Evolutionary conservation across 1,140 invertebrate genomes (phyloP).

Genomic region (Formica exsecta): DNA sequence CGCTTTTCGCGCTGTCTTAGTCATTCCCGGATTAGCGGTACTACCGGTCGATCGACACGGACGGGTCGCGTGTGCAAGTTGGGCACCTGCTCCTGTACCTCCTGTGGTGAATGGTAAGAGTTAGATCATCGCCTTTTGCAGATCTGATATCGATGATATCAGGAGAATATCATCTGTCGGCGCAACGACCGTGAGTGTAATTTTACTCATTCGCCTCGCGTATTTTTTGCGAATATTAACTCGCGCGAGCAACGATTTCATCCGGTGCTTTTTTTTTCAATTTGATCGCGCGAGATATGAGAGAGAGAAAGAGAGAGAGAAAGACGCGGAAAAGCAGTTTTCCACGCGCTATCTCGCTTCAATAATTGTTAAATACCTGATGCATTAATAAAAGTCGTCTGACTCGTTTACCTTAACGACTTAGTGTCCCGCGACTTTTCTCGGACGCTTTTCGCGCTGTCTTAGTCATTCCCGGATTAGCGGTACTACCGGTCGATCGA

Average conservation of each 20-base stretch:
- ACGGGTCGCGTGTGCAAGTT: constrained; percentile 69
- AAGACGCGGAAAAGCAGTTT: constrained; percentile 33
- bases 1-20: constrained; percentile 65
- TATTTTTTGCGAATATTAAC: constrained; percentile 24
- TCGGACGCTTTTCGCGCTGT: constrained; percentile 63
- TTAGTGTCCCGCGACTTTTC: constrained; percentile 61
- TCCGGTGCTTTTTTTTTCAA: constrained; percentile 32
- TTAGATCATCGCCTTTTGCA: constrained; percentile 12
- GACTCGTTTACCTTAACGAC: constrained; percentile 43
- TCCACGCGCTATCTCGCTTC: constrained; percentile 47
- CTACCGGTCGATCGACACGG: constrained; percentile 73
- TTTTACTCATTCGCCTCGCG: constrained; percentile 16
- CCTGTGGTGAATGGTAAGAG: too few relatives aligned
- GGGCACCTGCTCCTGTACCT: constrained; percentile 74
- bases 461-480: constrained; percentile 73
- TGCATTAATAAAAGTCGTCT: constrained; percentile 15
- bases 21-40: constrained; percentile 77
- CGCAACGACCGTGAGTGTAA: constrained; percentile 3
- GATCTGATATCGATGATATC: background rate
- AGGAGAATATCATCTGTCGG: background rate
- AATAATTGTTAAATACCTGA: constrained; percentile 5
- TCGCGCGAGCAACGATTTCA: constrained; percentile 2
- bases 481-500: constrained; percentile 77
- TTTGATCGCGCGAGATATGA: background rate
- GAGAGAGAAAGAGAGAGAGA: background rate